phyloP scores from a whole-genome alignment of 2,113 vertebrate species.

The Dissostichus mawsoni region DNA sequence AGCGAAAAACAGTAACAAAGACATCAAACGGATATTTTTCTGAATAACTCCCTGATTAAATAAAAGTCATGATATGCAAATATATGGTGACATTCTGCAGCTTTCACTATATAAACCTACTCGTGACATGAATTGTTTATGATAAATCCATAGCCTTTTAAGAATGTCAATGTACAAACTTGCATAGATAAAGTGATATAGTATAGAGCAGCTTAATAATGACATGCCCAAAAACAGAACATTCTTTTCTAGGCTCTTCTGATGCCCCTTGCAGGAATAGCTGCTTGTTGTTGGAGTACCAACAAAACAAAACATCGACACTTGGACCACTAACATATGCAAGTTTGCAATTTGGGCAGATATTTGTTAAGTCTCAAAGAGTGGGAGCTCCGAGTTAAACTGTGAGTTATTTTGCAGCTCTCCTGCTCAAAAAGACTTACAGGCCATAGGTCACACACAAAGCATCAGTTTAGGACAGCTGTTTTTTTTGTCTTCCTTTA shows the following conservation, averaged over 20 bases:
- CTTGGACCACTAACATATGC: constrained; percentile 70
- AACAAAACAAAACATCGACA: constrained; percentile 56
- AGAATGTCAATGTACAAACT: constrained; percentile 77
- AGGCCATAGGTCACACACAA: constrained; percentile 38
- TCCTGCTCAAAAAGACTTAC: constrained; percentile 36
- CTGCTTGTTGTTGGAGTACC: constrained; percentile 55
- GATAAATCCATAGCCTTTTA: constrained; percentile 28
- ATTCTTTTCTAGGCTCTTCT: constrained; percentile 61
- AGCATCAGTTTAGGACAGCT: constrained; percentile 38
- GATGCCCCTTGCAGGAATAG: constrained; percentile 58
- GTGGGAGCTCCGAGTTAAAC: constrained; percentile 25
- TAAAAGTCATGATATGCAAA: constrained; percentile 48
- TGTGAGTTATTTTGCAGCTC: background rate
- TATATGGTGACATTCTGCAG: constrained; percentile 40
- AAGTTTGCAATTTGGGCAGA: constrained; percentile 68
- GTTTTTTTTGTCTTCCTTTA: background rate
- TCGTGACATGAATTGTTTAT: constrained; percentile 14
- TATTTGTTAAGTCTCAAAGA: constrained; percentile 36
- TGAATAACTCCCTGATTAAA: constrained; percentile 62
- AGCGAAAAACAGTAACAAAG: background rate
- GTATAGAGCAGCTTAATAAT: constrained; percentile 67
- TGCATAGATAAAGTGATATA: constrained; percentile 83
- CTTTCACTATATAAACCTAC: constrained; percentile 4
- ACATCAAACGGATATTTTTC: constrained; percentile 6
- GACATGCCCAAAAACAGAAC: constrained; percentile 53